phyloP scores from a whole-genome alignment of 1,140 invertebrate species.

The Drosophila micromelanica region DNA sequence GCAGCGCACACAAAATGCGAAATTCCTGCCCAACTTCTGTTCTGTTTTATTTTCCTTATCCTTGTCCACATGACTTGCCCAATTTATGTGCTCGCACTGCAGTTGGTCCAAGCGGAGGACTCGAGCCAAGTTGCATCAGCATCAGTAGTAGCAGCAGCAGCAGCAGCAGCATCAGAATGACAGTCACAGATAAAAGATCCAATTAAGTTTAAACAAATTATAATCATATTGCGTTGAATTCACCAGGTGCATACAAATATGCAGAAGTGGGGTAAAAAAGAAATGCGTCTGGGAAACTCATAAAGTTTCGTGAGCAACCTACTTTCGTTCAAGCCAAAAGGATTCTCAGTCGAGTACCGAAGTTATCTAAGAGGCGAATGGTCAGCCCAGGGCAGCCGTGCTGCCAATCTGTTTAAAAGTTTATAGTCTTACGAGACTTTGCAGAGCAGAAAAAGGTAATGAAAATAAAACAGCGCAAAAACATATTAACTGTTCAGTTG shows the following conservation, averaged over 20 bases:
- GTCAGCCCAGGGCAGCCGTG: too few species aligned
- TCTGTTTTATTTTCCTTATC: constrained; percentile 41
- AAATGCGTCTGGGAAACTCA: not conserved
- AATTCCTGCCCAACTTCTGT: constrained; percentile 19
- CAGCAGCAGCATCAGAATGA: constrained; percentile 14
- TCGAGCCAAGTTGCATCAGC: constrained; percentile 5
- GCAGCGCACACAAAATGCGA: constrained; percentile 27
- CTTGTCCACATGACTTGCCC: constrained; percentile 48
- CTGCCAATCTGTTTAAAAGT: too few species aligned
- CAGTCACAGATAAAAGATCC: constrained; percentile 44
- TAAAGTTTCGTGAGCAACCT: not conserved
- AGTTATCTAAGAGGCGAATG: too few species aligned
- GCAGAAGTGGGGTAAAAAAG: not conserved
- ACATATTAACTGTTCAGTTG: too few species aligned
- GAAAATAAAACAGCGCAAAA: too few species aligned
- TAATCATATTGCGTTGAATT: constrained; percentile 16
- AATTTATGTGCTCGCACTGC: constrained; percentile 43
- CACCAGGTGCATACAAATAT: constrained; percentile 4
- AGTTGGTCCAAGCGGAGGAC: constrained; percentile 7
- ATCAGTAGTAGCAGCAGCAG: constrained; percentile 16
- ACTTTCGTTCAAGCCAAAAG: not conserved
- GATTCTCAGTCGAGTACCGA: not conserved
- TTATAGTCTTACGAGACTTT: too few species aligned
- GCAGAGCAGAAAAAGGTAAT: too few species aligned
- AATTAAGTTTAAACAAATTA: constrained; percentile 49